Evolutionary conservation across 2,888 invertebrate species (phyloP).

Genomic region (Cephus spinipes): DNA sequence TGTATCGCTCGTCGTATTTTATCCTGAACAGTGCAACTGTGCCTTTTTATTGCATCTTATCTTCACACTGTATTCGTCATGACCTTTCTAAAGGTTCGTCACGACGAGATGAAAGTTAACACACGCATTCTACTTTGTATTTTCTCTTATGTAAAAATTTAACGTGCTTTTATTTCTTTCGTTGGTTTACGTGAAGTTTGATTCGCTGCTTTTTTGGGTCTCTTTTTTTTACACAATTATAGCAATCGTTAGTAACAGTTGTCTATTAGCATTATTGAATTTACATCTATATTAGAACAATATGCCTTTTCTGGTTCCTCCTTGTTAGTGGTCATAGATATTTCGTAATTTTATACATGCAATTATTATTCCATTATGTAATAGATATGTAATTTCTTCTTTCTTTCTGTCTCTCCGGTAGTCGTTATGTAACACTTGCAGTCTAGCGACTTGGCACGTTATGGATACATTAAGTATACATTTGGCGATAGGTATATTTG

Average conservation of each 20-base stretch:
- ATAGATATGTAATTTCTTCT: no score
- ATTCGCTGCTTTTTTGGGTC: not conserved
- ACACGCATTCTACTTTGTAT: not conserved
- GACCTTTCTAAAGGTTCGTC: not conserved
- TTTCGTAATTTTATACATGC: slow-evolving; percentile 32
- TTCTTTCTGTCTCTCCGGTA: no score
- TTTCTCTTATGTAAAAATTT: not conserved
- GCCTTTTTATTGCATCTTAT: not conserved
- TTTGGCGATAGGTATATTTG: no score
- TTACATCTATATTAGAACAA: no score
- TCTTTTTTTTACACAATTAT: not conserved
- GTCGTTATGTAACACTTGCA: no score
- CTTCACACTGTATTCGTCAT: not conserved
- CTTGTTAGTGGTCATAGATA: slow-evolving; percentile 24
- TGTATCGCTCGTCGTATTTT: not conserved
- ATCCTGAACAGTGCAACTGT: not conserved
- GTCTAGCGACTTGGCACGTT: no score
- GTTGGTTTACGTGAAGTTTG: not conserved
- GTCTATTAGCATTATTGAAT: no score
- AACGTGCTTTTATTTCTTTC: not conserved
- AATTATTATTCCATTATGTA: no score
- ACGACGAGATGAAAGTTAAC: not conserved
- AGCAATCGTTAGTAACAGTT: no score
- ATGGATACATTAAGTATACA: no score
- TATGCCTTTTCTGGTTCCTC: slow-evolving; percentile 26